Evolutionary conservation across 2,797 vertebrate species (phyloP).

Genomic region (Sebastes cheni): DNA sequence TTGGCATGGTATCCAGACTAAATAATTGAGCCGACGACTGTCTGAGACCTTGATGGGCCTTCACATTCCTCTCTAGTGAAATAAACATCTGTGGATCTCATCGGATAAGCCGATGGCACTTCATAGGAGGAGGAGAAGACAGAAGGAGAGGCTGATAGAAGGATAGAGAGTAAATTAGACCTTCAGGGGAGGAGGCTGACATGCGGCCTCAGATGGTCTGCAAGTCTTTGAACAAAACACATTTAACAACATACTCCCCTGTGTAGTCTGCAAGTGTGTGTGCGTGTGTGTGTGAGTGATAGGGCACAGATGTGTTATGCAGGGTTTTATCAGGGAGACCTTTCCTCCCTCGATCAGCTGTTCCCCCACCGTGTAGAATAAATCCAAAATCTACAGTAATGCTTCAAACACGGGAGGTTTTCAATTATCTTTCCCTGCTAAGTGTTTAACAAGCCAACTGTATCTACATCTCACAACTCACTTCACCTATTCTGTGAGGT

Average conservation of each 20-base stretch:
- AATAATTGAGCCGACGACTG: constrained; percentile 48
- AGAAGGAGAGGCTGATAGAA: constrained; percentile 44
- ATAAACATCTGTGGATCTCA: constrained; percentile 64
- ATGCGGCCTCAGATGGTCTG: constrained; percentile 56
- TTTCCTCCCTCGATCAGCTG: constrained; percentile 63
- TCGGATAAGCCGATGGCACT: constrained; percentile 45
- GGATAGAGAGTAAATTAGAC: constrained; percentile 63
- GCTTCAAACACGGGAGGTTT: constrained; percentile 29
- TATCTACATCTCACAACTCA: background rate
- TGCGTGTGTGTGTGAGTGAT: constrained; percentile 25
- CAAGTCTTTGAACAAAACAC: constrained; percentile 61
- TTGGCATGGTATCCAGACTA: constrained; percentile 32
- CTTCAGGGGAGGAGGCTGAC: constrained; percentile 57
- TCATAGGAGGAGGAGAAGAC: constrained; percentile 31
- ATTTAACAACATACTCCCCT: constrained; percentile 64
- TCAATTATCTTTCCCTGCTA: constrained; percentile 13
- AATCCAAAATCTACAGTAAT: constrained; percentile 41
- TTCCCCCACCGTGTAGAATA: constrained; percentile 33
- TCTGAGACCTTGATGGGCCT: constrained; percentile 54
- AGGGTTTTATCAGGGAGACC: constrained; percentile 39
- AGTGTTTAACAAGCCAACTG: background rate
- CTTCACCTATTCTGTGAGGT: background rate
- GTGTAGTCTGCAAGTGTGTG: constrained; percentile 36
- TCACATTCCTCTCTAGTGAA: constrained; percentile 62
- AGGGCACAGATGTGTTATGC: constrained; percentile 63